A percentile compares a stretch with the other conserved stretches of the same genome.
Evolutionary conservation across 2,113 vertebrate species (phyloP).

Genomic region (Seriola quinqueradiata): DNA sequence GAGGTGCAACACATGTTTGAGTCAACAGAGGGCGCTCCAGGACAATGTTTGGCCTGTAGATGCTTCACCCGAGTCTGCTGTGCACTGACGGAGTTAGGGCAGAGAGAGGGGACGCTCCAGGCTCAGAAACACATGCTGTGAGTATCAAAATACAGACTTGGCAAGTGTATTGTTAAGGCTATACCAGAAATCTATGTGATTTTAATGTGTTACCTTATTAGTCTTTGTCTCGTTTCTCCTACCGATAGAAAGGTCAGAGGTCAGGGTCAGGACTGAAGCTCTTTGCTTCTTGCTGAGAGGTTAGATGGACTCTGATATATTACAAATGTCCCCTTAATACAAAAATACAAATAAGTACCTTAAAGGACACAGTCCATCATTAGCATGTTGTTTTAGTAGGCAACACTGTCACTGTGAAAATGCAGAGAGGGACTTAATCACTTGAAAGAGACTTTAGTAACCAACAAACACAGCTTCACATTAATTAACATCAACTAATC

Average conservation of each 20-base stretch:
- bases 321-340: neutral
- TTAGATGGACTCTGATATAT: too few species aligned
- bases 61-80: neutral
- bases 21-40: constrained; percentile 77
- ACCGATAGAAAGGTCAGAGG: neutral
- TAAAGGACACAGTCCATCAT: neutral
- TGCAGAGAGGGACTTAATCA: neutral
- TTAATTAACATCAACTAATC: too few species aligned
- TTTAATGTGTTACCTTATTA: neutral
- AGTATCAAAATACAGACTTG: neutral
- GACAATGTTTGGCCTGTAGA: neutral
- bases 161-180: neutral
- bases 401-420: neutral
- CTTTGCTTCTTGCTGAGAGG: neutral
- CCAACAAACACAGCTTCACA: neutral
- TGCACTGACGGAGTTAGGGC: neutral
- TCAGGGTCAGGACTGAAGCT: neutral
- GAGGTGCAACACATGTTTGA: neutral
- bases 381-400: neutral
- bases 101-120: neutral
- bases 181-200: neutral
- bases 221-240: neutral
- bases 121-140: neutral
- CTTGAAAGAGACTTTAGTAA: neutral
- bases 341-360: neutral